Conservation (phyloP, 2,113 vertebrate species). For the Melozone crissalis region DNA sequence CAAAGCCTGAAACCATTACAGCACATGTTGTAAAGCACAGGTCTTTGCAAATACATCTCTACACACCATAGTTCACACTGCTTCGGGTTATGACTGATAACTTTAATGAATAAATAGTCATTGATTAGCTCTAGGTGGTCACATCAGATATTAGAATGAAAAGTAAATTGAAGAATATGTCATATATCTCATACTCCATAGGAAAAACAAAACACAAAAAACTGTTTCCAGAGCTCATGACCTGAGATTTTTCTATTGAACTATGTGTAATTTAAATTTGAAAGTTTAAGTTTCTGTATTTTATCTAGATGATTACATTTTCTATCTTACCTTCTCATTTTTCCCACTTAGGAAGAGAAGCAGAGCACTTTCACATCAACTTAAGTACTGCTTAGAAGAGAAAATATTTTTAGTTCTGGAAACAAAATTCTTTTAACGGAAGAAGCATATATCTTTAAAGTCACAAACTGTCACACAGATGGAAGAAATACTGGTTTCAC, state of each 20-base stretch:
- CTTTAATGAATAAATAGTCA: not conserved
- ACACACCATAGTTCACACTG: not conserved
- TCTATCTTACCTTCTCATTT: not conserved
- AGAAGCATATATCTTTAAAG: not conserved
- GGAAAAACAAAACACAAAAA: not conserved
- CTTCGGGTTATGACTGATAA: not conserved
- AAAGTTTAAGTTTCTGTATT: not conserved
- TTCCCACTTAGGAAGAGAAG: not conserved
- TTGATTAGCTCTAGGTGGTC: not conserved
- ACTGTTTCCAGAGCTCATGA: not conserved
- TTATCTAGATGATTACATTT: not conserved
- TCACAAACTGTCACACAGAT: not conserved
- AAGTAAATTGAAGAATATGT: not conserved
- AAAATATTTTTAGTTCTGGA: conserved; percentile 33
- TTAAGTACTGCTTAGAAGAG: not conserved
- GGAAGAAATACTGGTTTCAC: not conserved
- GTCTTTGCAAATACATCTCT: not conserved
- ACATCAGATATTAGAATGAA: not conserved
- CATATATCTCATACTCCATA: not conserved
- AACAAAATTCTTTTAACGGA: not conserved
- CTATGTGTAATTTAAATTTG: not conserved
- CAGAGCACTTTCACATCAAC: not conserved
- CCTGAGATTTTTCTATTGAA: not conserved
- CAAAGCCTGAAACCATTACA: not conserved
- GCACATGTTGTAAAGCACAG: not conserved